Evolutionary conservation across 2,888 invertebrate species (phyloP), one percentile per base, ranked within the genome.

Genomic region (Acrobasis repandana): DNA sequence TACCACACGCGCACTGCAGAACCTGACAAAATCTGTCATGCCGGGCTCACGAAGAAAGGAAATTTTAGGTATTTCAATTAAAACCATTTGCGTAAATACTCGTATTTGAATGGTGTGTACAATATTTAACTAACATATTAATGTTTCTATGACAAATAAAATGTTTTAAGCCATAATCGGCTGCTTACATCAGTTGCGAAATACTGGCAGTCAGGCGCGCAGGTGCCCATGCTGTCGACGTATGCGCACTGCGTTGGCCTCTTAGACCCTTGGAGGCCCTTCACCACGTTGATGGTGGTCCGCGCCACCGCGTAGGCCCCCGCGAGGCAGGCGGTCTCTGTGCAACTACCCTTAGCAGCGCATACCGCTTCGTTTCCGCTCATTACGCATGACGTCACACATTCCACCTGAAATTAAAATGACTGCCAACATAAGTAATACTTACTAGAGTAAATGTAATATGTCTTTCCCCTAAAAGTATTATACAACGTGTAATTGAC

Each of bases 351-450:
- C 47, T 88, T 88, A 0, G 89, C 82, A 0, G 77, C 75, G 61
- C 83, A 80, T 0, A 90, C 87, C 0, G 83, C 78, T 46, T 88
- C 87, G 11, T 74, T 83, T 1, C 88, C 87, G 54, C 75, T 81
- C 90, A 90, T 90, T 67, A 91, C 91, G 63, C 88, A 83, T 0
- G 90, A 88, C 1, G 89, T 89, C 18, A 89, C 80, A 63, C 90
- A 88, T 75, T 91, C 90, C 14, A 89, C 69, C 90, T 90, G 72
- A 15, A 63, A 28, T 28, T 6, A 28, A 28, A 28, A 8, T 28
- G 4, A 6, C 6, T 5, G 0, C n/a, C 11, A 43, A 38, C 38
- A 38, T 43, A 5, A 2, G 8, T 2, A 28, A 28, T 28, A 6
- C 28, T 28, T 28, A 2, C 28, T 6, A 28, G 28, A 28, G 6